phyloP scores from a whole-genome alignment of 2,888 invertebrate species.

The Lasioglossum vierecki region DNA sequence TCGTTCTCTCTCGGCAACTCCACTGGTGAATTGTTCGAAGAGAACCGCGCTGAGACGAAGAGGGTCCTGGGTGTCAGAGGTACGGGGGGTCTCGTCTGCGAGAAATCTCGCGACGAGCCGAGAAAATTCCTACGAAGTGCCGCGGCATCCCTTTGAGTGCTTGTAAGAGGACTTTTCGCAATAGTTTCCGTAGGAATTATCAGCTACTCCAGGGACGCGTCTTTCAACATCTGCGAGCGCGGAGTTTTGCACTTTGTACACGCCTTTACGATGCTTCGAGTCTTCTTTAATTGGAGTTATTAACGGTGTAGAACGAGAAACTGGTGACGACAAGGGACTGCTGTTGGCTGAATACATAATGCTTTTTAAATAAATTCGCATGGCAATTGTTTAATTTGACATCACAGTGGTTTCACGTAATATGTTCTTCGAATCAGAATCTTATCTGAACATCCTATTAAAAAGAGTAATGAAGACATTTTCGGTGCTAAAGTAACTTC shows the following conservation, averaged over 20 bases:
- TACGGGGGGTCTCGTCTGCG: slow-evolving; percentile 65
- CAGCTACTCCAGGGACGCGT: slow-evolving; percentile 21
- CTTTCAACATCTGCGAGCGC: slow-evolving; percentile 7
- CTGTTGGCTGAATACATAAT: neutral
- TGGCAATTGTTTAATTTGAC: neutral
- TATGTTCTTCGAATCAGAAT: neutral
- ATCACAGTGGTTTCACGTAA: neutral
- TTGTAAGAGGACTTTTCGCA: slow-evolving; percentile 47
- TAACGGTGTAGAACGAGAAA: neutral
- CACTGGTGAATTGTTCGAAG: slow-evolving; percentile 44
- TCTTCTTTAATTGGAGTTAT: slow-evolving; percentile 32
- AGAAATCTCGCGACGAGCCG: slow-evolving; percentile 72
- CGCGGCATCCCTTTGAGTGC: slow-evolving; percentile 57
- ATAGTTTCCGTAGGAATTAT: slow-evolving; percentile 53
- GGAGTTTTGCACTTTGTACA: slow-evolving; percentile 8
- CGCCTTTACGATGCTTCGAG: slow-evolving; percentile 13
- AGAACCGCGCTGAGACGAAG: slow-evolving; percentile 26
- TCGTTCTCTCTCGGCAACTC: neutral
- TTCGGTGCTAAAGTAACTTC: no score
- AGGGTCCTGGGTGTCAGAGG: slow-evolving; percentile 53
- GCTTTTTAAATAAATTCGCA: neutral
- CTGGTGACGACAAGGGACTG: neutral
- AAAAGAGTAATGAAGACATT: no score
- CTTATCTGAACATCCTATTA: no score
- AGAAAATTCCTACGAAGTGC: slow-evolving; percentile 65